Percentiles rank a stretch among this genome's conserved stretches.
Evolutionary conservation across 2,797 vertebrate species (phyloP).

Genomic region (Pseudochirops corinnae): DNA sequence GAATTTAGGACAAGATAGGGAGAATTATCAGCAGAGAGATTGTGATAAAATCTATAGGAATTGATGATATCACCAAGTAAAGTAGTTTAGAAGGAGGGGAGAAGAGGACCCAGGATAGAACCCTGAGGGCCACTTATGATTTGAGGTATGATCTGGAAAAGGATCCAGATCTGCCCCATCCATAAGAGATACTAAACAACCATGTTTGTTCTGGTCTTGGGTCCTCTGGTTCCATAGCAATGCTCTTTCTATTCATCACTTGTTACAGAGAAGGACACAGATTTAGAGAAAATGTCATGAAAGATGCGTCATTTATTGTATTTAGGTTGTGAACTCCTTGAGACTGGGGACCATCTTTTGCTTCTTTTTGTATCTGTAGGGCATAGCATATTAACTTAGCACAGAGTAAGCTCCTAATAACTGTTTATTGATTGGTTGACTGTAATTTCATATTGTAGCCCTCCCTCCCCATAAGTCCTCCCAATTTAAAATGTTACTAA

Average conservation of each 20-base stretch:
- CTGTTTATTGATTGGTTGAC: background rate
- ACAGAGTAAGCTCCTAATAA: background rate
- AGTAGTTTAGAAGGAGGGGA: background rate
- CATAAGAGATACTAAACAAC: background rate
- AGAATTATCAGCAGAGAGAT: background rate
- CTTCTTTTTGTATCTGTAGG: background rate
- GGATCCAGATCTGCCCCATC: background rate
- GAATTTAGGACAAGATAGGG: background rate
- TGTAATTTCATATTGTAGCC: constrained; percentile 2
- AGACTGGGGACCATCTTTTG: background rate
- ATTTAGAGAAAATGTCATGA: constrained; percentile 24
- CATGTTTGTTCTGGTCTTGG: background rate
- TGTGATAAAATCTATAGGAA: background rate
- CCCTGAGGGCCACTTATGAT: background rate
- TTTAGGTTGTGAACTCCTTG: background rate
- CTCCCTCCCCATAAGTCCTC: constrained; percentile 1
- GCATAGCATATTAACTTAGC: background rate
- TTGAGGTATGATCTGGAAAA: background rate
- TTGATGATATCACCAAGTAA: background rate
- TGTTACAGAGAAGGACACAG: constrained; percentile 32
- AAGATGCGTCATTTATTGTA: background rate
- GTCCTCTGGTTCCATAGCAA: background rate
- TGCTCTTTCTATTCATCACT: constrained; percentile 2
- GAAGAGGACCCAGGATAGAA: background rate
- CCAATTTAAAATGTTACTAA: constrained; percentile 47